Evolutionary conservation across 2,888 invertebrate genomes (phyloP).

Genomic region (Cryptocheilus praepositus): DNA sequence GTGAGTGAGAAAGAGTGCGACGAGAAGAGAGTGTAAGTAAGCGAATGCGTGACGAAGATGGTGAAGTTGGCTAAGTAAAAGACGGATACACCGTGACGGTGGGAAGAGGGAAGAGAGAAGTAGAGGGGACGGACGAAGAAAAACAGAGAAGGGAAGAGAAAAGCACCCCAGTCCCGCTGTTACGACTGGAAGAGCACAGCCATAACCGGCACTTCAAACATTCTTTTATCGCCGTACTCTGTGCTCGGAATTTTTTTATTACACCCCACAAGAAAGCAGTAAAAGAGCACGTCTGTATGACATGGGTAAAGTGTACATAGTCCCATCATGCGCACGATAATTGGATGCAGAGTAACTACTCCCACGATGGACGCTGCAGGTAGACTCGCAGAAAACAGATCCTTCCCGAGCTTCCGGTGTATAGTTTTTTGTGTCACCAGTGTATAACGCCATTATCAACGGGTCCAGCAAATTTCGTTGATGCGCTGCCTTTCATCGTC

Average conservation of each 20-base stretch:
- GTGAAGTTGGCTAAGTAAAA: background rate
- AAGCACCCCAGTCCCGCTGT: background rate
- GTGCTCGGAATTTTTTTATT: constrained; percentile 30
- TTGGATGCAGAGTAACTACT: constrained; percentile 17
- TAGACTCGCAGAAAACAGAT: background rate
- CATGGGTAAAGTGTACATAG: constrained; percentile 13
- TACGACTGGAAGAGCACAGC: background rate
- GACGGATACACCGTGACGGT: background rate
- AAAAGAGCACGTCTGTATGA: constrained; percentile 16
- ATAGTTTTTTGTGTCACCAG: too few relatives aligned
- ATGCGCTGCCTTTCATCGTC: too few relatives aligned
- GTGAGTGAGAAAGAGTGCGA: background rate
- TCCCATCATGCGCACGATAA: constrained; percentile 13
- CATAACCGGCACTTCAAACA: too few relatives aligned
- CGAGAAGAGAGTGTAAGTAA: background rate
- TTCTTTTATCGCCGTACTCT: constrained; percentile 24
- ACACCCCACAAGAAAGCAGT: constrained; percentile 13
- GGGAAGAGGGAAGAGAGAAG: background rate
- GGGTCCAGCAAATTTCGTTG: too few relatives aligned
- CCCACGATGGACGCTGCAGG: constrained; percentile 11
- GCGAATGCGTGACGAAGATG: background rate
- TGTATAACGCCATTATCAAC: too few relatives aligned
- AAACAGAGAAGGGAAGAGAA: background rate
- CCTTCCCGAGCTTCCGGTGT: background rate
- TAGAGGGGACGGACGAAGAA: background rate